Base-by-base conservation (phyloP, 2,113 vertebrate genomes). In the Toxotes chatareus region DNA sequence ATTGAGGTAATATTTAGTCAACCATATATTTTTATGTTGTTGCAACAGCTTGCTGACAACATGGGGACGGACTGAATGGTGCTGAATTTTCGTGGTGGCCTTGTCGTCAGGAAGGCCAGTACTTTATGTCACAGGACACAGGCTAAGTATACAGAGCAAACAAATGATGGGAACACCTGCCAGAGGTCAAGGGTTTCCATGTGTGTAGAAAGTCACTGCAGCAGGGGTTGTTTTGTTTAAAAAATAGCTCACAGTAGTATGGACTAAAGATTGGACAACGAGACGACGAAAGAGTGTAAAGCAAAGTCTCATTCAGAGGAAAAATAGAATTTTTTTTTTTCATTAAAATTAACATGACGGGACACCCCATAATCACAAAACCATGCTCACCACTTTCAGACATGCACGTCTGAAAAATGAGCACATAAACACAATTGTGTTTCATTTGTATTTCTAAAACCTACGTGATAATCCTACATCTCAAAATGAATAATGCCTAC, bases 401-500 rank as follows among this genome's bases (percentile, higher is more conserved):
- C 64, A 51, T 42, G 3, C 19, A 60, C 7, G 31, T 23, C 21
- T 21, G 31, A 63, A 57, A 80, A 61, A 76, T 36, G 10, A 73
- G 13, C 0, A 17, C 2, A 5, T 32, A 11, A 63, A 77, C 38
- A 34, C 31, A 56, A 55, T n/a, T 1, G 56, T 47, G 13, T 49
- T 32, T 59, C 0, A 27, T 19, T 64, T 74, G 3, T 57, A 56
- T 19, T 27, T 31, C 3, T 17, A 42, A 53, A 65, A 55, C 27
- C 42, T 60, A 40, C 40, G 55, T 16, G 16, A 74, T 47, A 62
- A 49, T 60, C 46, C 59, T 46, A 21, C 53, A 53, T 66, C 13
- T 53, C 7, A 68, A 76, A 76, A 61, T 38, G 76, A 87, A 56
- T 67, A 66, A 85, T 44, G 88, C 93, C 92, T 94, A 94, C 93